Conservation (phyloP, 2,888 invertebrate genomes). For the Leucophenga maculata region DNA sequence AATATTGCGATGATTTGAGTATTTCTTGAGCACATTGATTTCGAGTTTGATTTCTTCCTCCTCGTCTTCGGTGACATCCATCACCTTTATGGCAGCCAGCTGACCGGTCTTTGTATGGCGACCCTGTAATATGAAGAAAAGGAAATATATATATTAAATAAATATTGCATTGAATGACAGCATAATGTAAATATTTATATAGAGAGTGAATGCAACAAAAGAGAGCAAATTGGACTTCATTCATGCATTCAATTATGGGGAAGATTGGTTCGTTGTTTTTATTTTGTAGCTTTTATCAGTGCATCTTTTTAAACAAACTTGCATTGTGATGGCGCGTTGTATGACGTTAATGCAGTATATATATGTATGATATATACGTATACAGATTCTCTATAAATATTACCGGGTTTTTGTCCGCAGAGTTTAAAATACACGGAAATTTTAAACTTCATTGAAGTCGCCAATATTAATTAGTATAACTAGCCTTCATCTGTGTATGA, state of each 20-base stretch:
- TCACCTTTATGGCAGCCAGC: constrained; percentile 99
- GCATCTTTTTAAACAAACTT: constrained; percentile 10
- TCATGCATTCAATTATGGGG: constrained; percentile 15
- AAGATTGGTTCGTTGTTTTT: background rate
- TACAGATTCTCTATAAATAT: too few species aligned
- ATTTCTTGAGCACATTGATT: constrained; percentile 99
- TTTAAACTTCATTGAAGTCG: too few species aligned
- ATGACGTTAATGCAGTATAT: too few species aligned
- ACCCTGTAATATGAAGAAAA: constrained; percentile 78
- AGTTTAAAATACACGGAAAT: too few species aligned
- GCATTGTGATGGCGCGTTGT: background rate
- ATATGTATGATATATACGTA: too few species aligned
- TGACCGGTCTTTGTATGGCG: constrained; percentile 99
- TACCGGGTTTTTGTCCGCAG: too few species aligned
- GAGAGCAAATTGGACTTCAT: constrained; percentile 5
- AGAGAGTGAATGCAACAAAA: background rate
- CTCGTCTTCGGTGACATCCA: constrained; percentile 99
- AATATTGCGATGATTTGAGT: constrained; percentile 98
- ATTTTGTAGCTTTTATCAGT: constrained; percentile 40
- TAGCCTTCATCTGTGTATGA: too few species aligned
- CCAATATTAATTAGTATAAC: too few species aligned
- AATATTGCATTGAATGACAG: background rate
- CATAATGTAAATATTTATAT: background rate
- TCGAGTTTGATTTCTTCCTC: constrained; percentile 99
- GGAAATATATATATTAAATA: constrained; percentile 19